Conservation (phyloP, 2,888 invertebrate species). For the Yponomeuta sedellus region DNA sequence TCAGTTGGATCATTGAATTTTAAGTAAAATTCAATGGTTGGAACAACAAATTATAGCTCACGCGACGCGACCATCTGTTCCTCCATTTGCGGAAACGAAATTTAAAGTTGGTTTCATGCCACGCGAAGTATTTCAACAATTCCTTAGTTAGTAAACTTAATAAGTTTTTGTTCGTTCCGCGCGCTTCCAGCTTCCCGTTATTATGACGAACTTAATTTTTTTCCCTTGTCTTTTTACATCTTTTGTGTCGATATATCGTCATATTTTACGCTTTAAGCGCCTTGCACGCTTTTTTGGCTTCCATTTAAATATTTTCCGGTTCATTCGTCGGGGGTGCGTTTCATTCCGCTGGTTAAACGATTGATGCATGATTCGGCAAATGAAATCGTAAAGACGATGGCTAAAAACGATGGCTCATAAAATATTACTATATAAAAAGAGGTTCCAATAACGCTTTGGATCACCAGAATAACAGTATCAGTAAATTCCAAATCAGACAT, state of each 20-base stretch:
- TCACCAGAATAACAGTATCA: too few relatives aligned
- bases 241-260: slow-evolving; percentile 48
- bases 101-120: not conserved
- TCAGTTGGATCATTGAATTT: not conserved
- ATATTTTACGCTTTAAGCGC: slow-evolving; percentile 62
- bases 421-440: not conserved
- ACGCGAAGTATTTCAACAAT: slow-evolving; percentile 43
- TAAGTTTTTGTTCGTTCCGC: slow-evolving; percentile 54
- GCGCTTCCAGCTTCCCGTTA: slow-evolving; percentile 53
- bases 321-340: slow-evolving; percentile 68
- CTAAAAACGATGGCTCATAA: slow-evolving; percentile 15
- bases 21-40: too few relatives aligned
- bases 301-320: slow-evolving; percentile 74
- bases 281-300: slow-evolving; percentile 66
- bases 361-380: slow-evolving; percentile 37
- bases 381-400: slow-evolving; percentile 23
- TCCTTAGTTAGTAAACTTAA: slow-evolving; percentile 44
- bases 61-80: slow-evolving; percentile 3
- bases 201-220: slow-evolving; percentile 56
- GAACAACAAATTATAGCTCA: not conserved
- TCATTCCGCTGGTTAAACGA: slow-evolving; percentile 50
- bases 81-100: not conserved
- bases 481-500: too few relatives aligned
- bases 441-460: slow-evolving; percentile 16
- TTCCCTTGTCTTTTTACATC: slow-evolving; percentile 36